These are phyloP conservation scores for Heliconius ismenius DNA, from an alignment of 2,888 invertebrate genomes.

Conservation along the genomic window DNA sequence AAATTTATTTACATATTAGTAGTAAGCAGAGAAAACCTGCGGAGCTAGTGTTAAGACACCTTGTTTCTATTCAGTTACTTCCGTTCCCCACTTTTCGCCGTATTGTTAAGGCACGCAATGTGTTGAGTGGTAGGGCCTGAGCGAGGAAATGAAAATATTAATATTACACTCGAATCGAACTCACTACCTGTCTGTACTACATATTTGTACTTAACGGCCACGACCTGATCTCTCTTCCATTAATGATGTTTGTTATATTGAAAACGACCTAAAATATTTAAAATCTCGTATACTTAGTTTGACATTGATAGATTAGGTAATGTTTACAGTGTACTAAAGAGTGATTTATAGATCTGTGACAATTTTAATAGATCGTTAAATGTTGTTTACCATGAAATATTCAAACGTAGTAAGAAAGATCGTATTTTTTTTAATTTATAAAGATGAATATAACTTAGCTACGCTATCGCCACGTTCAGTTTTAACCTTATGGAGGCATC, in stretches of 20 bases:
- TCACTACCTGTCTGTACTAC: neutral
- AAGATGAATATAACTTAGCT: too few relatives aligned
- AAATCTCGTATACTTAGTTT: slow-evolving; percentile 10
- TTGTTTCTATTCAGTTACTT: neutral
- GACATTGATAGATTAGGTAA: slow-evolving; percentile 17
- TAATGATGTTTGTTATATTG: neutral
- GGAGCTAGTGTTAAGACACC: neutral
- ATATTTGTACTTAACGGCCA: neutral
- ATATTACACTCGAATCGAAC: too few relatives aligned
- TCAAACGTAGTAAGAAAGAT: neutral
- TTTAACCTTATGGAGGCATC: too few relatives aligned
- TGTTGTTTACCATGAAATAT: neutral
- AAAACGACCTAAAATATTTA: slow-evolving; percentile 4
- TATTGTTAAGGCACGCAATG: neutral
- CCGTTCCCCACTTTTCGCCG: neutral
- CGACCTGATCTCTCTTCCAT: neutral
- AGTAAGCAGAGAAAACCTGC: too few relatives aligned
- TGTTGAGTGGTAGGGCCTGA: neutral
- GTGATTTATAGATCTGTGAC: slow-evolving; percentile 15
- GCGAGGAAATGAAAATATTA: neutral
- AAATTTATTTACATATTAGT: too few relatives aligned
- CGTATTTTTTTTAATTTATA: too few relatives aligned
- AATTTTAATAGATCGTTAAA: slow-evolving; percentile 14
- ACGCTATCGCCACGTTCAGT: too few relatives aligned
- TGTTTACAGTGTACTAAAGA: slow-evolving; percentile 18